Base-by-base conservation (phyloP, 1,140 invertebrate genomes). In the Hyles vespertilio region DNA sequence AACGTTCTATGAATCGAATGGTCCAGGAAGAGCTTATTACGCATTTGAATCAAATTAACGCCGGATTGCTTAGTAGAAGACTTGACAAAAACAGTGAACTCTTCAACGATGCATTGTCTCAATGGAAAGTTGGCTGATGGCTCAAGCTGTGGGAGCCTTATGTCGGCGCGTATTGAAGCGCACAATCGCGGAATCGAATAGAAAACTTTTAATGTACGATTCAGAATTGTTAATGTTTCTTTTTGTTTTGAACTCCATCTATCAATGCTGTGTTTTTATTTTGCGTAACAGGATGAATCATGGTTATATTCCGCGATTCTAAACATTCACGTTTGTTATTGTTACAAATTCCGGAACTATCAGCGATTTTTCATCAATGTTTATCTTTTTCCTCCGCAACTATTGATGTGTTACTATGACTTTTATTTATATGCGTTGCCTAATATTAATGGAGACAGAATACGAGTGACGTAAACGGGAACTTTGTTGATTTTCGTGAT, bases 31-130 rank as follows among this genome's bases (percentile, higher is more conserved):
- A 74, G 65, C 67, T 56, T 63, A 58, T 74, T 58, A 66, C 59
- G 61, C 68, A 64, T 69, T 67, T 61, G 68, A 45, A 62, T 68
- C 67, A 70, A 82, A 82, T 84, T 79, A 77, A 63, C 66, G 63
- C 53, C 59, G 61, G 61, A 58, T 60, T 59, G 60, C 55, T 73
- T 66, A 71, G 65, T 64, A 64, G 58, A 70, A 67, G 67, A 56
- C 70, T 75, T 80, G 79, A 80, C 79, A 87, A 87, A 85, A 87
- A 87, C 66, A 82, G 82, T 85, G 82, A 87, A 87, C 84, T 76
- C 74, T 74, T 65, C 68, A 78, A 78, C 76, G 64, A 75, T 61
- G 74, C 51, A 87, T 87, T 87, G 84, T 87, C 62, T 77, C 59
- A 53, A 61, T 79, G 77, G 80, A 84, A 84, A 83, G 84, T 82